These are phyloP conservation scores for Pachyseris speciosa DNA, from an alignment of 64 coral and sea anemone species.

Conservation along the genomic window DNA sequence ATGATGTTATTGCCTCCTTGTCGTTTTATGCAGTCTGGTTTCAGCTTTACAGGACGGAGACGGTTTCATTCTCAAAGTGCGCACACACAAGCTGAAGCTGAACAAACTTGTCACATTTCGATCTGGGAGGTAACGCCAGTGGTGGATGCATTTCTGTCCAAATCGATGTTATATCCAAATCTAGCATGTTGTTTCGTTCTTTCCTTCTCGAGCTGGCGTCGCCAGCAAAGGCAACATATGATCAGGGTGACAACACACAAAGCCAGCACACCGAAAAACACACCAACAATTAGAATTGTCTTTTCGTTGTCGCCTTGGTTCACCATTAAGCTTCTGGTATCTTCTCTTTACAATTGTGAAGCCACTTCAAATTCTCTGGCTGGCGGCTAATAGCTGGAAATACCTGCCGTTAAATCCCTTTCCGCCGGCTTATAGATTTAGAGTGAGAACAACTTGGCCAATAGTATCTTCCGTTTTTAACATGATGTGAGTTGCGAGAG, in stretches of 20 bases:
- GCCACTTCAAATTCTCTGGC: too few species aligned
- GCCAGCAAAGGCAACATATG: constrained; percentile 71
- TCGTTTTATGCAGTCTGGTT: too few species aligned
- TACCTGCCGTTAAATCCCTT: too few species aligned
- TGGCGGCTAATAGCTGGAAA: too few species aligned
- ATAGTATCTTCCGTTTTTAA: too few species aligned
- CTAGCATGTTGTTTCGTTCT: not conserved
- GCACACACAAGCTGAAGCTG: too few species aligned
- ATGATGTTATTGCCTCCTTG: too few species aligned
- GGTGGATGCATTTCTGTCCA: not conserved
- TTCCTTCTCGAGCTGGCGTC: constrained; percentile 24
- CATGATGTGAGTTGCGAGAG: too few species aligned
- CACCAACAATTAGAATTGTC: constrained; percentile 71
- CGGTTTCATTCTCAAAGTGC: too few species aligned
- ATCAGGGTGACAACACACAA: constrained; percentile 45
- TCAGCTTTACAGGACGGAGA: too few species aligned
- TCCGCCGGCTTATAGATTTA: not conserved
- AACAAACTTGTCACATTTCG: not conserved
- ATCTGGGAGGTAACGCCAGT: not conserved
- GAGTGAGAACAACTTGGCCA: too few species aligned
- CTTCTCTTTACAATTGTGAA: not conserved
- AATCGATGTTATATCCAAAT: not conserved
- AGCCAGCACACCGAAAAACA: constrained; percentile 74
- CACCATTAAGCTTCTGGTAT: not conserved
- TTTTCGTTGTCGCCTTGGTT: not conserved